Conservation (phyloP, 2,888 invertebrate genomes). For the Diploptera punctata region DNA sequence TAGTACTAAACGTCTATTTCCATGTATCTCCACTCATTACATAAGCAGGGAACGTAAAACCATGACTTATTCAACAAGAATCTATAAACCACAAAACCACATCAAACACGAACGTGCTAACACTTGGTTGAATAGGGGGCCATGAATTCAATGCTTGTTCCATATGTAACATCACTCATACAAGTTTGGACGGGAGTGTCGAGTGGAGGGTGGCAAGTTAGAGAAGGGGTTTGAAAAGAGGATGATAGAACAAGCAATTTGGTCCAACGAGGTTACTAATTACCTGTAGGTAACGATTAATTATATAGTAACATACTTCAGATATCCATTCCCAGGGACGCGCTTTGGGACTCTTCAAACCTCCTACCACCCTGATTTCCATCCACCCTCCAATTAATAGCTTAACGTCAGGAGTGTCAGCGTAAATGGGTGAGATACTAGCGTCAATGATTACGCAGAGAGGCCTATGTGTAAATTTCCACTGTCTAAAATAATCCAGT, state of each 20-base stretch:
- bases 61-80: too few species aligned
- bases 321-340: background rate
- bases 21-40: too few species aligned
- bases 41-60: too few species aligned
- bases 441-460: background rate
- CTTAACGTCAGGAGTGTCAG: background rate
- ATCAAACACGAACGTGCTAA: too few species aligned
- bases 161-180: too few species aligned
- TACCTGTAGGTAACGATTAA: conserved; percentile 15
- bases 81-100: too few species aligned
- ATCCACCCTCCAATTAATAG: conserved; percentile 1
- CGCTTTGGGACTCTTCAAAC: background rate
- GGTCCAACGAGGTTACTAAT: background rate
- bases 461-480: background rate
- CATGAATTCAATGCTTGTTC: too few species aligned
- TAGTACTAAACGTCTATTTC: too few species aligned
- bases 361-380: background rate
- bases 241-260: conserved; percentile 8
- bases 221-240: background rate
- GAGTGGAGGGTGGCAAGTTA: too few species aligned
- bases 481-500: background rate
- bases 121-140: too few species aligned
- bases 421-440: background rate
- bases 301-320: background rate
- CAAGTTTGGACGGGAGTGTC: too few species aligned